Evolutionary conservation across 2,797 vertebrate species (phyloP).

Genomic region (Lerista edwardsae): DNA sequence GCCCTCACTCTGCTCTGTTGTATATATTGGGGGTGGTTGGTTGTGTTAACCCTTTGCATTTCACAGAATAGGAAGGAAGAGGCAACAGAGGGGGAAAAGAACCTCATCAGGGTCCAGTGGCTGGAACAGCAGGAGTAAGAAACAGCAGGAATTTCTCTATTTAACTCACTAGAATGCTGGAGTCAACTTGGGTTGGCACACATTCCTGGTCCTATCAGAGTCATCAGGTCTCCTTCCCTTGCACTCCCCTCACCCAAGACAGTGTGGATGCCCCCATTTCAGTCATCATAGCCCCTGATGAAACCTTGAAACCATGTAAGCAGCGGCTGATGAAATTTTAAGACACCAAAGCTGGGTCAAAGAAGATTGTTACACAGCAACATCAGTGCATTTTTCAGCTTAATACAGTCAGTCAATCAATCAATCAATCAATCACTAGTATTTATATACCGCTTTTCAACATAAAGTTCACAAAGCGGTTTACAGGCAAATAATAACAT

Average conservation of each 20-base stretch:
- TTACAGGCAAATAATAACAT: too few relatives aligned
- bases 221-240: not conserved
- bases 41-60: slow-evolving; percentile 15
- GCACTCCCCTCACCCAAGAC: not conserved
- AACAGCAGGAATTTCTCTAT: not conserved
- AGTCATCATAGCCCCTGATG: not conserved
- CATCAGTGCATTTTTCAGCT: not conserved
- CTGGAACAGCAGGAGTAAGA: not conserved
- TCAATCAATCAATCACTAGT: too few relatives aligned
- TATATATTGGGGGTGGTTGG: not conserved
- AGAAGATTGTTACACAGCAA: not conserved
- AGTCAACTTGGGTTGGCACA: not conserved
- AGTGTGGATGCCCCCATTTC: not conserved
- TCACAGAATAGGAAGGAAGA: slow-evolving; percentile 16
- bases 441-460: too few relatives aligned
- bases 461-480: too few relatives aligned
- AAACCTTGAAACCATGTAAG: not conserved
- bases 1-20: slow-evolving; percentile 35
- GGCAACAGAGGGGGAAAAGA: not conserved
- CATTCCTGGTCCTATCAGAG: not conserved
- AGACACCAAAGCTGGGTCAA: not conserved
- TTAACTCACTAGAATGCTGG: not conserved
- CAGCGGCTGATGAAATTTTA: not conserved
- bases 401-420: too few relatives aligned
- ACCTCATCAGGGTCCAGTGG: not conserved